Percentiles rank a stretch among this genome's conserved stretches.
These are phyloP conservation scores for Leptopilina clavipes DNA, from an alignment of 1,140 invertebrate species.

Conservation along the genomic window DNA sequence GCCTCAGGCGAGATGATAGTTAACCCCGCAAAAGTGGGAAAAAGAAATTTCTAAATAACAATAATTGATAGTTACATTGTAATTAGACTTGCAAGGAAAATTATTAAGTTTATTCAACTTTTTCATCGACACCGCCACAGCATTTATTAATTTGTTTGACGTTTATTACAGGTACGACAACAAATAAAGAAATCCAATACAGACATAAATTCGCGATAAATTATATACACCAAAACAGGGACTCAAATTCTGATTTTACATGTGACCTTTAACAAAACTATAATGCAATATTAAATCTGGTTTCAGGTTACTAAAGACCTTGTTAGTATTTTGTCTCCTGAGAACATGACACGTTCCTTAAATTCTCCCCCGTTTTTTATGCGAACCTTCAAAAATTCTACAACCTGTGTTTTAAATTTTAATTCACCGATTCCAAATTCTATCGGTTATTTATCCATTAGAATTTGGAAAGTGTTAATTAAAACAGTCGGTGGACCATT, in stretches of 20 bases:
- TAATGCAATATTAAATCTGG: not conserved
- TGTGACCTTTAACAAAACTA: conserved; percentile 14
- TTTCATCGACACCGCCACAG: no score
- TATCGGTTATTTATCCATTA: not conserved
- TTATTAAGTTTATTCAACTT: no score
- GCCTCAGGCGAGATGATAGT: conserved; percentile 53
- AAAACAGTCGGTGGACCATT: not conserved
- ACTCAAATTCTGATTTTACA: no score
- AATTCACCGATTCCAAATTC: no score
- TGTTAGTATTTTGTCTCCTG: conserved; percentile 20
- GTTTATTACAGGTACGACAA: no score
- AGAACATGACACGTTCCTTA: not conserved
- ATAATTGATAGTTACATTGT: no score
- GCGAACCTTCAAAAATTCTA: not conserved
- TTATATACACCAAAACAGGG: no score
- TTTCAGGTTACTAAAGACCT: conserved; percentile 25
- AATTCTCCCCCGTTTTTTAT: not conserved
- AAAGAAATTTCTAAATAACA: no score
- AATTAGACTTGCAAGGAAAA: no score
- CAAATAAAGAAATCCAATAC: no score
- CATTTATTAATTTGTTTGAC: no score
- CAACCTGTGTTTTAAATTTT: not conserved
- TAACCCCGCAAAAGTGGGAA: conserved; percentile 30
- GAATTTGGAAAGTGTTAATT: not conserved
- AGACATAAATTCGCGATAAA: no score